Base-by-base conservation (phyloP, 2,888 invertebrate species). In the Odontomyia ornata region DNA sequence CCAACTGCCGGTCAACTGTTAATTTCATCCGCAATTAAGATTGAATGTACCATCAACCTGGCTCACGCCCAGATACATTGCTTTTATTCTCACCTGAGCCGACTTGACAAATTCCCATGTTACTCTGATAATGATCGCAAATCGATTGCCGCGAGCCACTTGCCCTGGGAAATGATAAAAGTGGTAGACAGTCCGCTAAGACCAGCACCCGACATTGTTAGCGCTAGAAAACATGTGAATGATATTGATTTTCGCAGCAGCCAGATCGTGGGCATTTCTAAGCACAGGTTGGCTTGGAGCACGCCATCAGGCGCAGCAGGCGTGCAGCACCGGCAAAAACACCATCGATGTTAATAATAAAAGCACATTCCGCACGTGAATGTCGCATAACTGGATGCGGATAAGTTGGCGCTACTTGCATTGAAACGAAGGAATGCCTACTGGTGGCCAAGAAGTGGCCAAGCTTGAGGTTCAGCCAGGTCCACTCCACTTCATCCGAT, bases 91-190 rank as follows among this genome's bases (percentile, higher is more conserved):
- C 60, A 60, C 60, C 60, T 13, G 18, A 65, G 18, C 7, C 9
- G n/a, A 11, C 36, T 7, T 36, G 21, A 65, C 65, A 43, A 65
- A 65, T 43, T 65, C 36, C 2, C 36, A 65, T 18, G 36, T 18
- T 21, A 64, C n/a, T 7, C 13, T 43, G 69, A 69, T 69, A 69
- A 65, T 21, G 65, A 43, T 30, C 36, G 36, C 47, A 47, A 69
- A 69, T 69, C 23, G 21, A 25, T 69, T 69, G 69, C 69, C 69
- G 46, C 69, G 47, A 69, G 69, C 69, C 46, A 69, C 25, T 47
- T 69, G 47, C n/a, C 23, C 69, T 25, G n/a, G 11, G n/a, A 30
- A 13, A n/a, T 43, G 43, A n/a, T 30, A 30, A 65, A 43, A 30
- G n/a, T 5, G 18, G 65, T 65, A 43, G 36, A 65, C 36, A 30